Base-by-base conservation (phyloP, 2,113 vertebrate genomes). In the Myotis lucifugus region DNA sequence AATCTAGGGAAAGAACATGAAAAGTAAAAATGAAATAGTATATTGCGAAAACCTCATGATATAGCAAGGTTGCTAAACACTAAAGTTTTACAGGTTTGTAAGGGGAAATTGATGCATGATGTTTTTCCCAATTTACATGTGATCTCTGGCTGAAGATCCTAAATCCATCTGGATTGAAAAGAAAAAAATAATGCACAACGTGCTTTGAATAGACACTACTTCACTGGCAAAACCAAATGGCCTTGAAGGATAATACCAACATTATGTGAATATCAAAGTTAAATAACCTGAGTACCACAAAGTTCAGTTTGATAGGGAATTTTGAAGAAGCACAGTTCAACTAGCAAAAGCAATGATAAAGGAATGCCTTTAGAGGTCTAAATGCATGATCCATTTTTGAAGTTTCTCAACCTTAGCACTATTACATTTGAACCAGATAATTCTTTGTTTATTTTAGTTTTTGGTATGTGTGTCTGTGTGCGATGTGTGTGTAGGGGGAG, bases 241-340 rank as follows among this genome's bases (percentile, higher is more conserved):
- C 12, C 40, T 85, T 88, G 2, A 81, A 48, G 14, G 15, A 56
- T n/a, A 42, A 46, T 29, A 86, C 3, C 27, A 83, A n/a, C 40
- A 17, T 79, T 61, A 14, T 18, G 29, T 18, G 10, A 88, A 74
- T 17, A 64, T 70, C 59, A 91, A 64, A 93, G 78, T 66, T 46
- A 94, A 82, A 56, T 95, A 40, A 67, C 66, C 37, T 85, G 42
- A 15, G 3, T 66, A 64, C 42, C 1, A 18, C 42, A 34, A 64
- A 93, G 59, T n/a, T 97, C 86, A 81, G 66, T 88, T 90, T 79
- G 88, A 66, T 14, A 27, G 32, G 95, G n/a, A 70, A 85, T 50
- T 46, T 64, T 79, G 40, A 89, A 93, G 78, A 77, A 40, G 18
- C 27, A 23, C 19, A 64, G 12, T 81, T 56, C 40, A 90, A 37